Evolutionary conservation across 2,113 vertebrate species (phyloP), one percentile per base, ranked within the genome.

Genomic region (cat (Felis catus)): DNA sequence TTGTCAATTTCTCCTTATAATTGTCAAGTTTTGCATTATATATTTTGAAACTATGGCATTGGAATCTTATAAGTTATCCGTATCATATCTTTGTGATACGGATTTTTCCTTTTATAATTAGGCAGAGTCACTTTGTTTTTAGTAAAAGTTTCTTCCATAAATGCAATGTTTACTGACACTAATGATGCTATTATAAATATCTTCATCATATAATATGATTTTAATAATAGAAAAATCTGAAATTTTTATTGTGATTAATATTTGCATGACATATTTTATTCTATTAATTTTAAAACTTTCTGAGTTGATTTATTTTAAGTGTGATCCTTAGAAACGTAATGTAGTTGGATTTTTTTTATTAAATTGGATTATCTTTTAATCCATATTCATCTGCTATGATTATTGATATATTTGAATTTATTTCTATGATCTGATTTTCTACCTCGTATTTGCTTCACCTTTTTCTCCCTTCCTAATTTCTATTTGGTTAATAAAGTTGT

Each of bases 401-500:
- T 65, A 73, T 27, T 63, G 33, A 71, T 33, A 81, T 41, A 73
- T 92, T 74, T 95, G 36, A 5, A 82, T 14, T 73, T 82, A 81
- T 65, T 88, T 74, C 41, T 82, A 41, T n/a, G 36, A 41, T 74
- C 3, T 87, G 7, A 92, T 87, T 65, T 95, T 21, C 41, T 73
- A 23, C n/a, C 73, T 87, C 11, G 27, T 23, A n/a, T 80, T 86
- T 92, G 9, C 18, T 92, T 87, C 45, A 51, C 51, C 7, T 73
- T 63, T 41, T 92, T 80, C 21, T 53, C 33, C 39, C 80, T 63
- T 55, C 27, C 10, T 79, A 16, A 55, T 84, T 76, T 90, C 79
- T 91, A 13, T 86, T 87, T 92, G 51, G 27, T 63, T 91, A 81
- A 81, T 81, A 55, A 95, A 92, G 27, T 87, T 95, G 10, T 65